Percentiles rank a stretch among this genome's conserved stretches.
Conservation (phyloP, 2,113 vertebrate genomes). For the pig (Sus scrofa) region DNA sequence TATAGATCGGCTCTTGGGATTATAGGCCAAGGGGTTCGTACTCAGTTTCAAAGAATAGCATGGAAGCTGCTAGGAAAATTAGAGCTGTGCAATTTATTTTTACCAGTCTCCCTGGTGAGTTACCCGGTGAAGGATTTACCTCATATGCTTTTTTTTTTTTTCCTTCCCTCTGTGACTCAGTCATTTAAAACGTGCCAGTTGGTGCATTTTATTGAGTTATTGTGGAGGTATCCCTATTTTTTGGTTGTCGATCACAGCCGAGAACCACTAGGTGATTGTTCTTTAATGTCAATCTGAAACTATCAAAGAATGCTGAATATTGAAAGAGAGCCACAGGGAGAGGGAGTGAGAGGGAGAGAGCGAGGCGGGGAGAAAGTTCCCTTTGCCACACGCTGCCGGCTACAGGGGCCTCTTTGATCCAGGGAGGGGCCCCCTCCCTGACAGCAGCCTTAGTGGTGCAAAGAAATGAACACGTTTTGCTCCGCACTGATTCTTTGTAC, state of each 20-base stretch:
- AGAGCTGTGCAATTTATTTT: slow-evolving; percentile 91
- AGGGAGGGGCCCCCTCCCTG: slow-evolving; percentile 13
- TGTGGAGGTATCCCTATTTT: slow-evolving; percentile 79
- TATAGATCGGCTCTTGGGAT: slow-evolving; percentile 92
- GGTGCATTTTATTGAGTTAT: slow-evolving; percentile 78
- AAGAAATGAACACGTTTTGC: slow-evolving; percentile 57
- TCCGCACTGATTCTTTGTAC: slow-evolving; percentile 40
- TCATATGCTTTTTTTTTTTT: slow-evolving; percentile 83
- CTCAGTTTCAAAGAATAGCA: slow-evolving; percentile 93
- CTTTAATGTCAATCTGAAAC: slow-evolving; percentile 70
- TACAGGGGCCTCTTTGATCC: slow-evolving; percentile 71
- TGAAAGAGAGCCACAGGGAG: slow-evolving; percentile 3
- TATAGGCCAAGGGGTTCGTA: slow-evolving; percentile 91
- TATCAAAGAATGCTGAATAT: slow-evolving; percentile 69
- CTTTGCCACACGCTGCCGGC: slow-evolving; percentile 30
- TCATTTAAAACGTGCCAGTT: slow-evolving; percentile 85
- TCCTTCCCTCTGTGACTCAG: slow-evolving; percentile 81
- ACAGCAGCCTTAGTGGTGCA: slow-evolving; percentile 4
- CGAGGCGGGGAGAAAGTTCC: not conserved
- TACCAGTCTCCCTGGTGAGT: slow-evolving; percentile 90
- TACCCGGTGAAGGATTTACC: slow-evolving; percentile 89
- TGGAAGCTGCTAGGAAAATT: slow-evolving; percentile 92
- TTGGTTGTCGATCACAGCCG: slow-evolving; percentile 71
- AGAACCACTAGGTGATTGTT: slow-evolving; percentile 70
- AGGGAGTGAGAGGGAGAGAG: not conserved